phyloP scores from a whole-genome alignment of 2,888 invertebrate genomes.

The Aethes cnicana region DNA sequence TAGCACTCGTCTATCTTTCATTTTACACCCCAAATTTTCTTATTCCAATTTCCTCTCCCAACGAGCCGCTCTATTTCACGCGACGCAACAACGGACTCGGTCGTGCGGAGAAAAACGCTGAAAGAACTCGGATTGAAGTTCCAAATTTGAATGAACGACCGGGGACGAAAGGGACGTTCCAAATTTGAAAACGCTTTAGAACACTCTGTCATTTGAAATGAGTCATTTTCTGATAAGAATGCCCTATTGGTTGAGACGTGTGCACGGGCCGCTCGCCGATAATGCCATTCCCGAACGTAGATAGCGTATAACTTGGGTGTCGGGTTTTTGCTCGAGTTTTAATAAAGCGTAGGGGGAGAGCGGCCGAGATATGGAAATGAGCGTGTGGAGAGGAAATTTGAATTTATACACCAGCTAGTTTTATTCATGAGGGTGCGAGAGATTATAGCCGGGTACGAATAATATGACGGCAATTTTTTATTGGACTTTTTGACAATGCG shows the following conservation, averaged over 20 bases:
- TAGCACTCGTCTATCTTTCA: conserved; percentile 89
- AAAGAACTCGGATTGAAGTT: conserved; percentile 38
- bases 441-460: conserved; percentile 21
- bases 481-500: conserved; percentile 23
- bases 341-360: conserved; percentile 77
- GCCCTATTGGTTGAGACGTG: conserved; percentile 82
- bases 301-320: conserved; percentile 76
- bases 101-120: conserved; percentile 38
- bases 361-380: conserved; percentile 79
- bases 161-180: conserved; percentile 55
- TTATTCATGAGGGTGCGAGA: conserved; percentile 70
- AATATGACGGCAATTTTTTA: conserved; percentile 29
- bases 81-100: conserved; percentile 48
- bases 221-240: conserved; percentile 88
- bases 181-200: conserved; percentile 64
- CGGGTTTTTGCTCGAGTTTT: conserved; percentile 80
- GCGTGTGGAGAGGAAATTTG: conserved; percentile 82
- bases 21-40: conserved; percentile 90
- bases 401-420: conserved; percentile 81
- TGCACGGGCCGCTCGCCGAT: conserved; percentile 74
- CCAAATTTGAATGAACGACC: conserved; percentile 38
- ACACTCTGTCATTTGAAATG: conserved; percentile 86
- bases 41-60: conserved; percentile 87
- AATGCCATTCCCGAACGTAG: conserved; percentile 79
- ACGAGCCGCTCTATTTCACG: conserved; percentile 61